Evolutionary conservation across 2,113 vertebrate species (phyloP).

Genomic region (Galeopterus variegatus): DNA sequence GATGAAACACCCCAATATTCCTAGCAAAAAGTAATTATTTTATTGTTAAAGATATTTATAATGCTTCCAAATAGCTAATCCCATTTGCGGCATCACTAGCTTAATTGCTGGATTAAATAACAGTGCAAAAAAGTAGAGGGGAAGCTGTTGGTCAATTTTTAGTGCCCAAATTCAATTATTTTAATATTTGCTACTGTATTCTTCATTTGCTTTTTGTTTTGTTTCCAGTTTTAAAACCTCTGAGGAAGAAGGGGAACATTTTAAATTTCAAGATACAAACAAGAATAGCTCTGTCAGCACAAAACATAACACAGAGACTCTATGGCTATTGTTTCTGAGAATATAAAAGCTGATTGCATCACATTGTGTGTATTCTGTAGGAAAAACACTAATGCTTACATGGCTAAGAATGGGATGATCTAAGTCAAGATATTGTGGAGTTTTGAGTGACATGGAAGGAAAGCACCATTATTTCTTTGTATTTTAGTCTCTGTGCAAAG

Average conservation of each 20-base stretch:
- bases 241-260: conserved; percentile 61
- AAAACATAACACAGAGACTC: conserved; percentile 33
- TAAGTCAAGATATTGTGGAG: conserved; percentile 57
- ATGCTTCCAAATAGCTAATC: conserved; percentile 43
- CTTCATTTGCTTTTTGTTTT: not conserved
- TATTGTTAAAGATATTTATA: not conserved
- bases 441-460: conserved; percentile 70
- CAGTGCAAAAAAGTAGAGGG: conserved; percentile 72
- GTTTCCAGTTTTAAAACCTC: conserved; percentile 36
- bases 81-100: conserved; percentile 7
- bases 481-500: conserved; percentile 71
- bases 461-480: conserved; percentile 58
- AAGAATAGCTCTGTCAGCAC: conserved; percentile 65
- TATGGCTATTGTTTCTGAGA: conserved; percentile 71
- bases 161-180: conserved; percentile 69
- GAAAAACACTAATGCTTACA: conserved; percentile 68
- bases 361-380: conserved; percentile 53
- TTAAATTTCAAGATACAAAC: conserved; percentile 50
- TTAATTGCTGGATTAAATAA: conserved; percentile 66
- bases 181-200: conserved; percentile 57
- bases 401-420: conserved; percentile 70
- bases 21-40: not conserved
- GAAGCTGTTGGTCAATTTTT: conserved; percentile 56
- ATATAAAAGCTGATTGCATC: conserved; percentile 66
- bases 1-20: conserved; percentile 1